phyloP scores from a whole-genome alignment of 2,888 invertebrate species.

The Hermodice carunculata region DNA sequence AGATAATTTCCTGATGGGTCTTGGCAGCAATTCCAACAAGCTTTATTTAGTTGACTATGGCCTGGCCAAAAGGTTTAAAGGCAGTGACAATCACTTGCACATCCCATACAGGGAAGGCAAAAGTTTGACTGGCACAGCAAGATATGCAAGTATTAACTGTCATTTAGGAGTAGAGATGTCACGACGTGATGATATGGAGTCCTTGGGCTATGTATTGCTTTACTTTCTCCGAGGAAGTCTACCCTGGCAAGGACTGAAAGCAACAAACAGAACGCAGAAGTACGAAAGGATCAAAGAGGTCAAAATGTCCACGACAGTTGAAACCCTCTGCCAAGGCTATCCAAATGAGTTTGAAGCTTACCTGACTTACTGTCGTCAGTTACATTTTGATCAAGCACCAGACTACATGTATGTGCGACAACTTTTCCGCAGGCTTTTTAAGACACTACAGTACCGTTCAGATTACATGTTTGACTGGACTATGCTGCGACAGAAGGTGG shows the following conservation, averaged over 20 bases:
- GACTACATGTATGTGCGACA: background rate
- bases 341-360: background rate
- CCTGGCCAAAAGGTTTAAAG: background rate
- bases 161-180: background rate
- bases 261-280: background rate
- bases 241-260: background rate
- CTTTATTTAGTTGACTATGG: background rate
- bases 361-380: background rate
- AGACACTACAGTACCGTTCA: background rate
- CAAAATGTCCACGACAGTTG: background rate
- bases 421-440: background rate
- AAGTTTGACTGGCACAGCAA: background rate
- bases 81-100: background rate
- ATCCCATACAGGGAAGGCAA: background rate
- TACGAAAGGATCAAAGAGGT: background rate
- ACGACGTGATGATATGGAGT: background rate
- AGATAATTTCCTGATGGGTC: background rate
- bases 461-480: background rate
- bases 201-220: background rate
- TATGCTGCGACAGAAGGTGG: too few species aligned
- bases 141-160: background rate
- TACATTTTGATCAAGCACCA: background rate
- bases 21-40: background rate
- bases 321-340: background rate
- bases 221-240: background rate